Percentiles rank a stretch among this genome's conserved stretches.
Conservation (phyloP, 2,113 vertebrate genomes). For the Bostrychus sinensis region DNA sequence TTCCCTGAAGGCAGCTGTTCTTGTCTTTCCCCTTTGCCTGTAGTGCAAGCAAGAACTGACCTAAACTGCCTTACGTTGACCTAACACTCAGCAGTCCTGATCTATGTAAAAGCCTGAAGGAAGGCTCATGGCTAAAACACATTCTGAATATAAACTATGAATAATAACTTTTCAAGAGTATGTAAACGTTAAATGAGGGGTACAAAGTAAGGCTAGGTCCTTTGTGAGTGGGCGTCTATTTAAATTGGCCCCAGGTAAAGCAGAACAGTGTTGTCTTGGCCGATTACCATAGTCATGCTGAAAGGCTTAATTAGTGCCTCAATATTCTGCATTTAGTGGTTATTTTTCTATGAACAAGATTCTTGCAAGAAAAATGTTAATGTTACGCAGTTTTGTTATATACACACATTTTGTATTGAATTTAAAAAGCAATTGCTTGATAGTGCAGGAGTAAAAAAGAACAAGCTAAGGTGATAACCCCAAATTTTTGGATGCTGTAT, state of each 20-base stretch:
- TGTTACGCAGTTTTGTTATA: not conserved
- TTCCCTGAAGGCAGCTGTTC: constrained; percentile 48
- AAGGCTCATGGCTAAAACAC: constrained; percentile 6
- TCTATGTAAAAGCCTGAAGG: constrained; percentile 26
- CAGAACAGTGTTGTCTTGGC: constrained; percentile 21
- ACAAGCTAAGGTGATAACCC: constrained; percentile 1
- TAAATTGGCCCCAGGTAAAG: constrained; percentile 25
- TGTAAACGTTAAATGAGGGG: constrained; percentile 16
- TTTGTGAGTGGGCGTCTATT: not conserved
- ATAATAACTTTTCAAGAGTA: constrained; percentile 14
- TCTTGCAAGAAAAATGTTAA: not conserved
- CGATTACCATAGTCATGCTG: constrained; percentile 24
- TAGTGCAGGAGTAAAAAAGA: too few species aligned
- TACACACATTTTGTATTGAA: not conserved
- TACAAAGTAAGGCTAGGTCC: not conserved
- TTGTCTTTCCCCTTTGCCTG: constrained; percentile 32
- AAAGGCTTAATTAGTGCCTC: constrained; percentile 30
- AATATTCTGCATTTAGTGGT: constrained; percentile 16
- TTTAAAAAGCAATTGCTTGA: not conserved
- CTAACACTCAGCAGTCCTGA: constrained; percentile 37
- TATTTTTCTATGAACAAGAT: not conserved
- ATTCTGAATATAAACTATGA: not conserved
- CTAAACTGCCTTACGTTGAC: constrained; percentile 48
- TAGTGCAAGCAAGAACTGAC: constrained; percentile 51
- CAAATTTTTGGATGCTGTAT: constrained; percentile 21